phyloP scores from a whole-genome alignment of 2,113 vertebrate genomes.

The Cyrtonyx montezumae region DNA sequence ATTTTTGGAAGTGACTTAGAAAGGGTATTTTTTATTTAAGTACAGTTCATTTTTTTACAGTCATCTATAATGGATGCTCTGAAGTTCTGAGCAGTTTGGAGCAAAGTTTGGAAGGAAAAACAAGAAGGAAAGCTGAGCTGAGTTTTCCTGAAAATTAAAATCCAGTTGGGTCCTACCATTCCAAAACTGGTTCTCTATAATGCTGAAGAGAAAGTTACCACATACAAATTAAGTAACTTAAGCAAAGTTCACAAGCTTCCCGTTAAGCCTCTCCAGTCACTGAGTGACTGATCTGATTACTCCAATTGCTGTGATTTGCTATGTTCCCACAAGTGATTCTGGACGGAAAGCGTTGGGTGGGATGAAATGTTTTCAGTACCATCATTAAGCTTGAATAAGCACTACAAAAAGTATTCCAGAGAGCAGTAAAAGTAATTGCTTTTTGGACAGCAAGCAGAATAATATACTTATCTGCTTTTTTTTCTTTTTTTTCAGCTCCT shows the following conservation, averaged over 20 bases:
- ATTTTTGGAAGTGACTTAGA: not conserved
- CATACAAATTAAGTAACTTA: constrained; percentile 47
- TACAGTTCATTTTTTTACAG: not conserved
- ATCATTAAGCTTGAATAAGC: not conserved
- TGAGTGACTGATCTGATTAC: not conserved
- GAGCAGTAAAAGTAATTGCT: not conserved
- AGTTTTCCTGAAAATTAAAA: not conserved
- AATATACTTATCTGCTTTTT: not conserved
- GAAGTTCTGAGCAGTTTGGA: not conserved
- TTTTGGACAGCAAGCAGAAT: not conserved
- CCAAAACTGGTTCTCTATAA: not conserved
- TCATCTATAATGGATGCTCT: not conserved
- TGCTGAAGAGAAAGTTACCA: not conserved
- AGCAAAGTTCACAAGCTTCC: constrained; percentile 28
- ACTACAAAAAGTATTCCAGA: not conserved
- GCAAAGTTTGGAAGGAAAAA: not conserved
- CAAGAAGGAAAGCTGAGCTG: not conserved
- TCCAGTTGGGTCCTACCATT: not conserved
- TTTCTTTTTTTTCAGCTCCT: not conserved
- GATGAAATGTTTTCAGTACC: not conserved
- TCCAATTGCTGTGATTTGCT: not conserved
- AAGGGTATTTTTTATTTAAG: not conserved
- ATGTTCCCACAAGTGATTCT: constrained; percentile 1
- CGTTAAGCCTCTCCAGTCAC: constrained; percentile 22
- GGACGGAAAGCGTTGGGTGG: not conserved